These are phyloP conservation scores for Diaprepes abbreviatus DNA, from an alignment of 2,888 invertebrate species.

Conservation along the genomic window DNA sequence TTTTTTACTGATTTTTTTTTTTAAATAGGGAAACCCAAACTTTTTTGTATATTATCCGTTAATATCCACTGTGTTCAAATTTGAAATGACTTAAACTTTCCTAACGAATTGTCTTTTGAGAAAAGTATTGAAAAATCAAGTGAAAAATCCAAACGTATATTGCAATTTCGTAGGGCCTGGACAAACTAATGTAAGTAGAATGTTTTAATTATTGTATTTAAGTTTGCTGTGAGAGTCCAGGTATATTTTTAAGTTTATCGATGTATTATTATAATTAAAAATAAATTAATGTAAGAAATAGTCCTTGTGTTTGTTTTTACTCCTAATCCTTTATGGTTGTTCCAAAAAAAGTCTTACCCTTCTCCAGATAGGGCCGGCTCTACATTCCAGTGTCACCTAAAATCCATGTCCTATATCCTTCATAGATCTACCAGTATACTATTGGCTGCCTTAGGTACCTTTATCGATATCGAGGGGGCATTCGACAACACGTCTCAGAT, in stretches of 20 bases:
- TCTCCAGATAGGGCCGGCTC: too few species aligned
- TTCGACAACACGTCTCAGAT: too few species aligned
- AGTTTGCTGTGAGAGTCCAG: slow-evolving; percentile 66
- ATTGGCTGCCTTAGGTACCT: too few species aligned
- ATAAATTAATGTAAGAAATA: slow-evolving; percentile 48
- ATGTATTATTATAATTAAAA: slow-evolving; percentile 66
- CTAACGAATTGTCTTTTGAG: slow-evolving; percentile 36
- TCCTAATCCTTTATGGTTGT: too few species aligned
- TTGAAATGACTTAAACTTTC: slow-evolving; percentile 36
- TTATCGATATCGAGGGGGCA: too few species aligned
- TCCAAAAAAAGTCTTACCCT: too few species aligned
- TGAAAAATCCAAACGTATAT: slow-evolving; percentile 43
- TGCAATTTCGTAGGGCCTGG: slow-evolving; percentile 64
- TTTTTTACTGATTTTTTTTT: slow-evolving; percentile 22
- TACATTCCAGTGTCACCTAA: too few species aligned
- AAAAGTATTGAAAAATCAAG: slow-evolving; percentile 36
- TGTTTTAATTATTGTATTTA: slow-evolving; percentile 62
- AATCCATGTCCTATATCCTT: too few species aligned
- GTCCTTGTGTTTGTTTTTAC: background rate
- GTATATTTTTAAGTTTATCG: slow-evolving; percentile 66
- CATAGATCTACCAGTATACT: too few species aligned
- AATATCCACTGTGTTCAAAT: slow-evolving; percentile 46
- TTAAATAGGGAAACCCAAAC: slow-evolving; percentile 6
- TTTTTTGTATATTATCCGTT: slow-evolving; percentile 39
- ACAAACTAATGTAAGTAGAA: slow-evolving; percentile 61